Evolutionary conservation across 2,113 vertebrate genomes (phyloP).

Genomic region (Turdus rufiventris): DNA sequence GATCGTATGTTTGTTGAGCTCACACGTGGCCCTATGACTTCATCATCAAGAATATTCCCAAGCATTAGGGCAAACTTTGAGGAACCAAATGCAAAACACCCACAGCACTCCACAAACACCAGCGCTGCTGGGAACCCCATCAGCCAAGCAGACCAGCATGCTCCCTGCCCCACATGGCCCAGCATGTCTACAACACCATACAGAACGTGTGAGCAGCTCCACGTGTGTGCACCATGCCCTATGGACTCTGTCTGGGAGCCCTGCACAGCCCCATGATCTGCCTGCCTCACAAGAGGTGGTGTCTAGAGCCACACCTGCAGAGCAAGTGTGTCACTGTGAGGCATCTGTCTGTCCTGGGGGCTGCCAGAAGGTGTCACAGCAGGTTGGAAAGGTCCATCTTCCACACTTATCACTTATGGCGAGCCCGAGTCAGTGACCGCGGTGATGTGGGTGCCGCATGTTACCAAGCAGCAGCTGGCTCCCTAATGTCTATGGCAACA

Average conservation of each 20-base stretch:
- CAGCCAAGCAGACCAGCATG: background rate
- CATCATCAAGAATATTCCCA: background rate
- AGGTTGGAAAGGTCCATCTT: background rate
- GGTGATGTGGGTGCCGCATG: background rate
- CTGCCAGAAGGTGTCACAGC: background rate
- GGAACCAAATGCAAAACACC: background rate
- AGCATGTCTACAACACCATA: background rate
- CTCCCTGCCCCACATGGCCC: background rate
- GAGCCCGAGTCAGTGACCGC: background rate
- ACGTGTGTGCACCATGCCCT: accelerated
- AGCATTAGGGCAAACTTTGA: background rate
- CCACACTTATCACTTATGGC: background rate
- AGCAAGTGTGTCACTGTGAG: background rate
- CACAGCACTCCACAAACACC: background rate
- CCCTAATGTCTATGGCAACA: background rate
- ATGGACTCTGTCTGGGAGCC: background rate
- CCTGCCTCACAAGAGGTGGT: background rate
- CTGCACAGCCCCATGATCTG: background rate
- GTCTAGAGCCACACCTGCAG: background rate
- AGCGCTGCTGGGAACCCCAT: background rate
- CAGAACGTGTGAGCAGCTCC: background rate
- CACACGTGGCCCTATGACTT: background rate
- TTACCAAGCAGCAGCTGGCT: background rate
- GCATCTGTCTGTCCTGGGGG: background rate
- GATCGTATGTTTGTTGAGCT: background rate